These are phyloP conservation scores for Anthoptus insignis DNA, from an alignment of 2,888 invertebrate genomes.

Conservation along the genomic window DNA sequence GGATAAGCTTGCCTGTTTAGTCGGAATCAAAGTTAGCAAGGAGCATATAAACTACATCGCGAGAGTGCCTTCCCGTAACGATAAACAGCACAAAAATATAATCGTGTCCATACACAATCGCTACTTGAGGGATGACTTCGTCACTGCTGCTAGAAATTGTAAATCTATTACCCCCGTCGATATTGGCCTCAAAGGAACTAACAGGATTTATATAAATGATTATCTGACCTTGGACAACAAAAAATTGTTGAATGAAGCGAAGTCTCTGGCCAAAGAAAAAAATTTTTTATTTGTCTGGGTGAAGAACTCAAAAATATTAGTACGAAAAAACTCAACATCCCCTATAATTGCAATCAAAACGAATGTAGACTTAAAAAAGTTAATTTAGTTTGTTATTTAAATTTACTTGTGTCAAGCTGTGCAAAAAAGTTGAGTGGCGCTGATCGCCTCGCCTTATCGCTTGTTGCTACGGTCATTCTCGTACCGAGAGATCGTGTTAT, in stretches of 20 bases:
- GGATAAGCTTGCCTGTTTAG: not conserved
- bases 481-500: too few relatives aligned
- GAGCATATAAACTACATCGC: not conserved
- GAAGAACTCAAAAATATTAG: conserved; percentile 19
- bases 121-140: conserved; percentile 19
- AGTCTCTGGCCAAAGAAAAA: conserved; percentile 8
- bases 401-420: not conserved
- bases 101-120: conserved; percentile 4
- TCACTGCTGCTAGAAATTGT: conserved; percentile 17
- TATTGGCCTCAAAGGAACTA: conserved; percentile 3
- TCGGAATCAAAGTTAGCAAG: not conserved
- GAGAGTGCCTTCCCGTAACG: too few relatives aligned
- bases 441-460: not conserved
- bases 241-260: not conserved
- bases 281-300: conserved; percentile 15
- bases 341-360: conserved; percentile 4
- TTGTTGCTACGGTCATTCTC: not conserved
- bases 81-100: conserved; percentile 14
- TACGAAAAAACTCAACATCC: conserved; percentile 13
- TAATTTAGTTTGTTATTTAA: not conserved
- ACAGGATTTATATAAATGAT: conserved; percentile 16
- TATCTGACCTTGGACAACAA: conserved; percentile 6
- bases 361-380: conserved; percentile 11
- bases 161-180: conserved; percentile 1
- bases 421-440: not conserved